Evolutionary conservation across 53 echinoderm and acorn worm species (phyloP).

Genomic region (Pentamera pediparva): DNA sequence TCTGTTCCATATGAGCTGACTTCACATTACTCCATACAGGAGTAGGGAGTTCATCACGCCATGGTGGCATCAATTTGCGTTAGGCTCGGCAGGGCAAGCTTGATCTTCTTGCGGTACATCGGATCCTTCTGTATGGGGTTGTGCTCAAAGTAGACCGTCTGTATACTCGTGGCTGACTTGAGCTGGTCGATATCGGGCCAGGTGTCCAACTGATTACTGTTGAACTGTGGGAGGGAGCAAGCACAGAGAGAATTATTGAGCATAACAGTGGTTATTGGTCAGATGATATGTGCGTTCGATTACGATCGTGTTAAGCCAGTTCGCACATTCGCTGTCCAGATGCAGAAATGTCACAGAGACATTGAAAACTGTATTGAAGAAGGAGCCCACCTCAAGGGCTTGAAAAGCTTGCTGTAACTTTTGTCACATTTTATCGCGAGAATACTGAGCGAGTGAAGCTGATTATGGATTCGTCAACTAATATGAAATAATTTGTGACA

Average conservation of each 20-base stretch:
- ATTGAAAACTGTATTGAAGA: background rate
- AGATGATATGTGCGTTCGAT: background rate
- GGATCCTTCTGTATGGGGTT: conserved; percentile 89
- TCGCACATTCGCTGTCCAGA: background rate
- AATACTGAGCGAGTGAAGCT: background rate
- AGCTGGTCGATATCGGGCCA: conserved; percentile 80
- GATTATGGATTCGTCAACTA: no score
- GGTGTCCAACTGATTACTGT: conserved; percentile 70
- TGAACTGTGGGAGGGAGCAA: conserved; percentile 54
- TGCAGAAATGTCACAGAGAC: background rate
- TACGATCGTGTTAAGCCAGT: background rate
- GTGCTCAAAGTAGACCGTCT: conserved; percentile 91
- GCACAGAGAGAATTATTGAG: background rate
- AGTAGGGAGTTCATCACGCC: no score
- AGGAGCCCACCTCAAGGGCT: background rate
- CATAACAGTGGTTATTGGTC: background rate
- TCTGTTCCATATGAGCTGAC: no score
- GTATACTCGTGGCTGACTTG: conserved; percentile 38
- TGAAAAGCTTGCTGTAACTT: background rate
- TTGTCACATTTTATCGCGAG: background rate
- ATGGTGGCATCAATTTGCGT: conserved; percentile 93
- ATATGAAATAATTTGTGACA: no score
- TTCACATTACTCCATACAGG: no score
- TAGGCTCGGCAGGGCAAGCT: conserved; percentile 63
- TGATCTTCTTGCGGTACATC: conserved; percentile 79